phyloP scores from a whole-genome alignment of 2,113 vertebrate genomes.

The Gila orcuttii region DNA sequence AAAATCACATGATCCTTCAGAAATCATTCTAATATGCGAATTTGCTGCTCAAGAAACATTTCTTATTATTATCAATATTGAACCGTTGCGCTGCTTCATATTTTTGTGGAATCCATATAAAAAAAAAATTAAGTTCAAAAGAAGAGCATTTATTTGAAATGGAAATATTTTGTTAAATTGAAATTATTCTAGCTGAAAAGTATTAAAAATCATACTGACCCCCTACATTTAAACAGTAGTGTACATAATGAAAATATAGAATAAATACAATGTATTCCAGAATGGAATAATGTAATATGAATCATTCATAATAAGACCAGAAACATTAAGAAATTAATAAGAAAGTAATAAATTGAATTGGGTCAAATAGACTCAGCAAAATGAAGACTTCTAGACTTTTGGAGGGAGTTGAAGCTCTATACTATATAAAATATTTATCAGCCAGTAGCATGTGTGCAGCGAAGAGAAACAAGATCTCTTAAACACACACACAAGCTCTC shows the following conservation, averaged over 20 bases:
- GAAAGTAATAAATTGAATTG: background rate
- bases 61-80: background rate
- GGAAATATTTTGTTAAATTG: no score
- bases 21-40: background rate
- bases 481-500: constrained; percentile 14
- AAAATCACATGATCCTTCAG: background rate
- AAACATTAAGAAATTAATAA: background rate
- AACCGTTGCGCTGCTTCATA: background rate
- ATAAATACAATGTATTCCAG: background rate
- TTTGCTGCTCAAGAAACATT: background rate
- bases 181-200: background rate
- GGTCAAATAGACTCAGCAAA: background rate
- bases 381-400: background rate
- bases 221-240: background rate
- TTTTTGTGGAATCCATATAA: no score
- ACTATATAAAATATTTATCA: constrained; percentile 50
- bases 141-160: no score
- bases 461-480: constrained; percentile 37
- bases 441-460: constrained; percentile 22
- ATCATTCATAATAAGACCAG: background rate
- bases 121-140: no score
- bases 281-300: background rate
- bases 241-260: background rate
- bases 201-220: background rate
- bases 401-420: background rate